phyloP scores from a whole-genome alignment of 2,113 vertebrate genomes.

The Melanotaenia duboulayi region DNA sequence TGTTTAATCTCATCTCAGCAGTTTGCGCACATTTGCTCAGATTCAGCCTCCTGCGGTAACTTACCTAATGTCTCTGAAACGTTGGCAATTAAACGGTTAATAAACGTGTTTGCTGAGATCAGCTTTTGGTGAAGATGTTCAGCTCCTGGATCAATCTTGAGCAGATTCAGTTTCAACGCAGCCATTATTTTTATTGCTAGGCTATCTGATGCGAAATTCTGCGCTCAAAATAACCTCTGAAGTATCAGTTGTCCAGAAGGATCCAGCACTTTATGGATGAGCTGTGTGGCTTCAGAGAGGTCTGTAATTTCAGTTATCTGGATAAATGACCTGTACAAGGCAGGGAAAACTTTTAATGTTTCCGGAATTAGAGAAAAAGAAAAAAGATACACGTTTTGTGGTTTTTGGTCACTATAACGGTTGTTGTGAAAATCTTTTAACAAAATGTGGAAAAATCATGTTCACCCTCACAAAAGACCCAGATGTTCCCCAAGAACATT shows the following conservation, averaged over 20 bases:
- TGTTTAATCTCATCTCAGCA: not conserved
- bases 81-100: not conserved
- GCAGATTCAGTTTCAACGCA: conserved; percentile 30
- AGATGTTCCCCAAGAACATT: conserved; percentile 52
- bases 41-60: not conserved
- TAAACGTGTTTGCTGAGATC: no score
- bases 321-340: not conserved
- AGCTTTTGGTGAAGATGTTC: not conserved
- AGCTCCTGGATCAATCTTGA: conserved; percentile 23
- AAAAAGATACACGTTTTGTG: conserved; percentile 1
- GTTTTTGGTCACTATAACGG: not conserved
- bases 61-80: no score
- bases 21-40: not conserved
- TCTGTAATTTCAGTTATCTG: conserved; percentile 25
- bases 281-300: not conserved
- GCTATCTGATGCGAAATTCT: conserved; percentile 5
- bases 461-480: conserved; percentile 8
- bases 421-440: not conserved
- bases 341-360: not conserved
- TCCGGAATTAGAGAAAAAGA: not conserved
- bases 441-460: conserved; percentile 8
- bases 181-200: not conserved
- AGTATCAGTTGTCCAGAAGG: conserved; percentile 32
- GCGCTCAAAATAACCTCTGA: conserved; percentile 40
- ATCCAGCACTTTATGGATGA: not conserved